Conservation (phyloP, 2,113 vertebrate species). For the Passer montanus region DNA sequence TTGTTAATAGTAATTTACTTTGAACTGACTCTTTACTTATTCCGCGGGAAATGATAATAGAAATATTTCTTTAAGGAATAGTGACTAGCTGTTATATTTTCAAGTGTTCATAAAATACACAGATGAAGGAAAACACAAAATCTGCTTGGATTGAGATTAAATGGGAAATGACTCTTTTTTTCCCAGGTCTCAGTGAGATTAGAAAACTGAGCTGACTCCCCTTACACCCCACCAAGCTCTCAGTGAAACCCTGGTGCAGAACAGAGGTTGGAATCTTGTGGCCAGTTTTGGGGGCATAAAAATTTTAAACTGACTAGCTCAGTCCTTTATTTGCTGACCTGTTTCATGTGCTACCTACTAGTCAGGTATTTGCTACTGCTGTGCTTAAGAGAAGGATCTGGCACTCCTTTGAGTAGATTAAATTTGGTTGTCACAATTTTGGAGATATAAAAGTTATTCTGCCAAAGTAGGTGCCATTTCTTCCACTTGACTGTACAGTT, state of each 20-base stretch:
- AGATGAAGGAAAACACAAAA: not conserved
- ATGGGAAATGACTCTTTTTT: not conserved
- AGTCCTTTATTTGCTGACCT: not conserved
- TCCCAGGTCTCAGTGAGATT: not conserved
- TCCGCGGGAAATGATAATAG: not conserved
- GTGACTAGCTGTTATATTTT: not conserved
- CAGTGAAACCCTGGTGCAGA: not conserved
- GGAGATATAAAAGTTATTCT: not conserved
- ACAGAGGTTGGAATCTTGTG: not conserved
- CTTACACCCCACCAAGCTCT: accelerated
- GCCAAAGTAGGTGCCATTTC: not conserved
- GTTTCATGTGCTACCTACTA: not conserved
- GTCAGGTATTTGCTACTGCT: not conserved
- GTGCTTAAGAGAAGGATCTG: not conserved
- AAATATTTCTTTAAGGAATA: not conserved
- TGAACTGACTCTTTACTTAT: not conserved
- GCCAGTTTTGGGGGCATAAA: not conserved
- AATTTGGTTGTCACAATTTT: not conserved
- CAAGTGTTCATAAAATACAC: not conserved
- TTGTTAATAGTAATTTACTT: not conserved
- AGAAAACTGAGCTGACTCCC: not conserved
- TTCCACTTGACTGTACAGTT: not conserved
- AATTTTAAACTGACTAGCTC: not conserved
- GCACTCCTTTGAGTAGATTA: not conserved
- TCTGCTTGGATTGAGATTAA: not conserved